A percentile compares a stretch with the other conserved stretches of the same genome.
phyloP scores from a whole-genome alignment of 1,140 invertebrate genomes.

The Macrobrachium nipponense region DNA sequence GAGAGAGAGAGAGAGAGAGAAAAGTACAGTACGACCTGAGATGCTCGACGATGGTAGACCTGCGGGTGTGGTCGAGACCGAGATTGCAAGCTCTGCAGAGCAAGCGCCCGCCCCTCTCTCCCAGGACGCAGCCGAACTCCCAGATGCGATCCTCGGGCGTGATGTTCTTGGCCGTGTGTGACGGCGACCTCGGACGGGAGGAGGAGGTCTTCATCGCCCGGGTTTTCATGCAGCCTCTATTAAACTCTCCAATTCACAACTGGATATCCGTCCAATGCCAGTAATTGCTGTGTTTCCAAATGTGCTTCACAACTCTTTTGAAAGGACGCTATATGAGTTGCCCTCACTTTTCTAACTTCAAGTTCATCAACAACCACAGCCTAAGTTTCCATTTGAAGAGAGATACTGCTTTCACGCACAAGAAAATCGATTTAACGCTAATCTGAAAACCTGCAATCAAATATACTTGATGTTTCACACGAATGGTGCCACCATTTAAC shows the following conservation, averaged over 20 bases:
- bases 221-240: background rate
- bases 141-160: constrained; percentile 55
- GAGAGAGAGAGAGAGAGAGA: too few species aligned
- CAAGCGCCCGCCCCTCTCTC: constrained; percentile 44
- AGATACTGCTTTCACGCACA: too few species aligned
- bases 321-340: too few species aligned
- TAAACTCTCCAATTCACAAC: background rate
- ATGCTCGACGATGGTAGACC: constrained; percentile 64
- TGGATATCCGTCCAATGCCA: background rate
- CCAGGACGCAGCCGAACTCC: constrained; percentile 60
- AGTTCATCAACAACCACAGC: too few species aligned
- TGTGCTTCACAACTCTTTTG: too few species aligned
- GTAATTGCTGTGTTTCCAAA: too few species aligned
- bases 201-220: constrained; percentile 18
- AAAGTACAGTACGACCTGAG: constrained; percentile 34
- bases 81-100: constrained; percentile 60
- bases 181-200: constrained; percentile 46
- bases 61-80: constrained; percentile 60
- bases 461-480: too few species aligned
- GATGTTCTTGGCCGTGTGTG: constrained; percentile 63
- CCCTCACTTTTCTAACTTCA: too few species aligned
- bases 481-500: too few species aligned
- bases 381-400: too few species aligned
- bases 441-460: too few species aligned
- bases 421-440: too few species aligned